Conservation (phyloP, 2,113 vertebrate species). For the Myanophis thanlyinensis region DNA sequence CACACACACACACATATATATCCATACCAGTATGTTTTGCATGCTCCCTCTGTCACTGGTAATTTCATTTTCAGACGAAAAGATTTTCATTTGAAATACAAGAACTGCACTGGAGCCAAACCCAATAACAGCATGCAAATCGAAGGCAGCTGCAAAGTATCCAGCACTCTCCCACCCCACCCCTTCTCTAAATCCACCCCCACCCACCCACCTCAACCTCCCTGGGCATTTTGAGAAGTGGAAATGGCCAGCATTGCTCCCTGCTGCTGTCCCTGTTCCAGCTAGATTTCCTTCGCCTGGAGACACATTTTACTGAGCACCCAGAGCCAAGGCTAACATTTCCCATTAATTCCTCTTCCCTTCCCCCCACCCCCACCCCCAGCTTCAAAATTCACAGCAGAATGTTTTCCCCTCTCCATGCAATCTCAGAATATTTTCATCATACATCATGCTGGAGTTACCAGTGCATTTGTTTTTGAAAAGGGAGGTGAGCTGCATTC, state of each 20-base stretch:
- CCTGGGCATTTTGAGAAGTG: neutral
- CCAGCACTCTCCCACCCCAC: neutral
- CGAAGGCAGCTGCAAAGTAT: neutral
- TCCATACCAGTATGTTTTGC: neutral
- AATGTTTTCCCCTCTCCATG: neutral
- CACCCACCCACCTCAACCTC: neutral
- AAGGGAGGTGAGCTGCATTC: neutral
- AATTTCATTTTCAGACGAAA: neutral
- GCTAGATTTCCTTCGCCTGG: neutral
- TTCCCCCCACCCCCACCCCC: too few relatives aligned
- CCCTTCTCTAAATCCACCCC: too few relatives aligned
- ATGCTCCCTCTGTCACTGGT: neutral
- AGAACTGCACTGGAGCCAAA: neutral
- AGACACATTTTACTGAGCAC: neutral
- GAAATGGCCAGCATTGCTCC: neutral
- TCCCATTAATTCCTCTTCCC: neutral
- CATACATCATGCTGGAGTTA: neutral
- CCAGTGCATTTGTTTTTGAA: neutral
- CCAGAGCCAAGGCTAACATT: neutral
- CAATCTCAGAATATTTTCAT: neutral
- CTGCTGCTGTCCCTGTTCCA: neutral
- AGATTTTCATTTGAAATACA: neutral
- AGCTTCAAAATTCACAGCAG: neutral
- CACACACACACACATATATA: too few relatives aligned
- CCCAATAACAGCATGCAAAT: neutral